Conservation (phyloP, 2,113 vertebrate species). For the Upupa epops region DNA sequence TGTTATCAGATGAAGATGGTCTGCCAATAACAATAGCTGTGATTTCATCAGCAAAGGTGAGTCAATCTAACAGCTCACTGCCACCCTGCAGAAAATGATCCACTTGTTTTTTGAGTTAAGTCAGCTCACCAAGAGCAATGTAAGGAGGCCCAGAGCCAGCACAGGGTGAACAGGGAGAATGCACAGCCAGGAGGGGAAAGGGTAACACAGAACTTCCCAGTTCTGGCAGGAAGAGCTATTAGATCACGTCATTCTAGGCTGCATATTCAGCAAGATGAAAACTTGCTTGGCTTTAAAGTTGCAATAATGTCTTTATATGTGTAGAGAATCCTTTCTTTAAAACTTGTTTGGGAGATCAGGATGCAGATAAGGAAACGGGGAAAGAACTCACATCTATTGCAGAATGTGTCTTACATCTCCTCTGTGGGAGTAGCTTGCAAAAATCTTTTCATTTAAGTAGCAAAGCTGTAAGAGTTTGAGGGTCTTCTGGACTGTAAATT, state of each 20-base stretch:
- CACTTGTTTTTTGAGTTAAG: not conserved
- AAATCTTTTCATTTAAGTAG: not conserved
- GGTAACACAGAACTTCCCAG: not conserved
- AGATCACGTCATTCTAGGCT: not conserved
- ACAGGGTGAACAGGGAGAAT: not conserved
- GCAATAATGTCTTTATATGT: not conserved
- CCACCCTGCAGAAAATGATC: not conserved
- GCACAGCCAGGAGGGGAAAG: conserved; percentile 26
- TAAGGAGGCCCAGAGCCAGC: not conserved
- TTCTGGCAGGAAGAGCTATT: not conserved
- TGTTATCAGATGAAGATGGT: not conserved
- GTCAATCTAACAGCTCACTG: not conserved
- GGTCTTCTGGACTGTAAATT: not conserved
- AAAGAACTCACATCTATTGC: not conserved
- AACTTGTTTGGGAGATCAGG: not conserved
- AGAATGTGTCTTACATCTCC: not conserved
- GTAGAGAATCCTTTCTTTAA: not conserved
- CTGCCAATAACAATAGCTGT: not conserved
- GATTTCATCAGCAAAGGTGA: conserved; percentile 13
- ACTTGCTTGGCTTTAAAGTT: not conserved
- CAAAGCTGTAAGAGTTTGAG: not conserved
- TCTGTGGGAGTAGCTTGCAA: not conserved
- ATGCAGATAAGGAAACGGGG: not conserved
- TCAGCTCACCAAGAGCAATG: not conserved
- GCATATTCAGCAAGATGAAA: not conserved